Percentiles rank a stretch among this genome's conserved stretches.
Evolutionary conservation across 1,140 invertebrate genomes (phyloP).

Genomic region (Sminthurides bifidus): DNA sequence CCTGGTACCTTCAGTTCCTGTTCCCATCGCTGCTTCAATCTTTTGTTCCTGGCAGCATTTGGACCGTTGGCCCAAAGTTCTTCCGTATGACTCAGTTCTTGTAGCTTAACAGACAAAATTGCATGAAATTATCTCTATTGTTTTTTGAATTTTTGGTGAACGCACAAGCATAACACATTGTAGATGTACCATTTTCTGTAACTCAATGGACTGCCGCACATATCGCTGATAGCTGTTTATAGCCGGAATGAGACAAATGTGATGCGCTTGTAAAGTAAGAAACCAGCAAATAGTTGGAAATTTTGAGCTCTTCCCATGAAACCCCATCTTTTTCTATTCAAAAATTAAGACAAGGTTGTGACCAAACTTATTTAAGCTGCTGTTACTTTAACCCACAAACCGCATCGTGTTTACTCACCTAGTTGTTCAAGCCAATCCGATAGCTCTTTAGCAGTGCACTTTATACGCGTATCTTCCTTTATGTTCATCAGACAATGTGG

Average conservation of each 20-base stretch:
- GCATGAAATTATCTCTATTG: not conserved
- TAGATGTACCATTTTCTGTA: conserved; percentile 67
- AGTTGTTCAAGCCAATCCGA: conserved; percentile 57
- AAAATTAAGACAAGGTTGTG: not conserved
- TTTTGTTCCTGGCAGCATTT: conserved; percentile 60
- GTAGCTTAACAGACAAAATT: conserved; percentile 40
- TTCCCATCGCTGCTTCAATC: conserved; percentile 74
- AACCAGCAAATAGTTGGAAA: conserved; percentile 97
- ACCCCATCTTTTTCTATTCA: conserved; percentile 35
- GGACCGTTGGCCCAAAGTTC: conserved; percentile 68
- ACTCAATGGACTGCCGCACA: conserved; percentile 65
- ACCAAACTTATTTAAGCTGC: not conserved
- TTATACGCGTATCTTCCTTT: conserved; percentile 72
- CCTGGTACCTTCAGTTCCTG: conserved; percentile 51
- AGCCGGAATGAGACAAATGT: conserved; percentile 75
- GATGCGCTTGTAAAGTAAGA: conserved; percentile 83
- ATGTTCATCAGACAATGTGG: conserved; percentile 61
- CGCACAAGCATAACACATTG: not conserved
- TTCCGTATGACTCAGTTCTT: conserved; percentile 70
- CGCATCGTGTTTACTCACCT: conserved; percentile 41
- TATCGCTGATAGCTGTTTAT: conserved; percentile 76
- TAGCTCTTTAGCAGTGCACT: conserved; percentile 65
- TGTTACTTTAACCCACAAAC: not conserved
- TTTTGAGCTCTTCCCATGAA: conserved; percentile 62
- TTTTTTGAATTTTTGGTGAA: not conserved